phyloP scores from a whole-genome alignment of 2,113 vertebrate species.

The Tichodroma muraria region DNA sequence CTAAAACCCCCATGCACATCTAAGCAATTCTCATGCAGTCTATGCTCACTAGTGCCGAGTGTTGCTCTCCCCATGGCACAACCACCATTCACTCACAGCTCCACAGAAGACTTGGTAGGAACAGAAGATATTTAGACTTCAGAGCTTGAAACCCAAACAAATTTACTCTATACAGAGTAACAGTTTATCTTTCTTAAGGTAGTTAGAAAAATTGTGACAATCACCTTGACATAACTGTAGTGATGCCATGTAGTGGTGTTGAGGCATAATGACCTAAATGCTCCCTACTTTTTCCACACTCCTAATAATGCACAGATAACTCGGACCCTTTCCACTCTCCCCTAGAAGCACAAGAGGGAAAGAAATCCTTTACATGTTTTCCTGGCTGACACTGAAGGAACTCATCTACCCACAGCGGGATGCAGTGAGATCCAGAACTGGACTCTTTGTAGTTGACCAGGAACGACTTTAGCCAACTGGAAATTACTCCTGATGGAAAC shows the following conservation, averaged over 20 bases:
- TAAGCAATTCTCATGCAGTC: not conserved
- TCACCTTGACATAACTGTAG: not conserved
- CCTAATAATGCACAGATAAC: not conserved
- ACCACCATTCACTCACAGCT: not conserved
- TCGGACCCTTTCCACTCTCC: not conserved
- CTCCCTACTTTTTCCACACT: not conserved
- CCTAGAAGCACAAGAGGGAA: not conserved
- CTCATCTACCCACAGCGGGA: not conserved
- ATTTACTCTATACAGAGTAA: not conserved
- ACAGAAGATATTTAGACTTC: not conserved
- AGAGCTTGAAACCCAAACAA: not conserved
- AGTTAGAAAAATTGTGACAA: not conserved
- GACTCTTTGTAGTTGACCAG: constrained; percentile 28
- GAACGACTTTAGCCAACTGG: constrained; percentile 7
- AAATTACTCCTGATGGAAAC: constrained; percentile 27
- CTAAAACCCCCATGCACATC: not conserved
- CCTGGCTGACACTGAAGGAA: not conserved
- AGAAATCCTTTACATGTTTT: not conserved
- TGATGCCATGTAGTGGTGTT: not conserved
- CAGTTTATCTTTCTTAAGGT: not conserved
- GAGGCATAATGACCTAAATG: not conserved
- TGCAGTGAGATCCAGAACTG: not conserved
- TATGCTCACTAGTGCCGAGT: fast-evolving
- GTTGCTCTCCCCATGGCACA: not conserved
- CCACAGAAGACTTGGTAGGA: not conserved